Conservation (phyloP, 2,888 invertebrate genomes). For the Mamestra brassicae region DNA sequence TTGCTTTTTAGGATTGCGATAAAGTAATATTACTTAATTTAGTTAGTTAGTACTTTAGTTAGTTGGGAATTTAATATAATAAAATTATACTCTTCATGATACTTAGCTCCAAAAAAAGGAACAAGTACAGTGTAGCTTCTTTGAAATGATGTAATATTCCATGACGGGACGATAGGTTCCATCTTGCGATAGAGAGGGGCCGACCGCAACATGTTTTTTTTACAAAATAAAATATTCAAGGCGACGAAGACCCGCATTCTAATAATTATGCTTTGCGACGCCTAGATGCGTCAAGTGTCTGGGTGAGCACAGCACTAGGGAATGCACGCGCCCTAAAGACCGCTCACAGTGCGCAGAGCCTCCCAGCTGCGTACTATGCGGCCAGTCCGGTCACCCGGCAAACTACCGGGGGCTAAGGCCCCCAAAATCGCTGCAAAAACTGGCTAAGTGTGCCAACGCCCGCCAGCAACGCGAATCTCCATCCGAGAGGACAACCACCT, state of each 20-base stretch:
- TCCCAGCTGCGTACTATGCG: too few species aligned
- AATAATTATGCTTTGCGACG: too few species aligned
- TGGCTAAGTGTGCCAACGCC: too few species aligned
- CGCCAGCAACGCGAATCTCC: too few species aligned
- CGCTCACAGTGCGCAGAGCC: too few species aligned
- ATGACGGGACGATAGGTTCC: neutral
- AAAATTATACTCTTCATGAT: neutral
- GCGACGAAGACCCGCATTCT: neutral
- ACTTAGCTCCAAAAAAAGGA: neutral
- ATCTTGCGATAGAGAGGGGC: neutral
- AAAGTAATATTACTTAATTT: conserved; percentile 28
- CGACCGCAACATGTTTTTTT: neutral
- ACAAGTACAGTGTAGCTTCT: neutral
- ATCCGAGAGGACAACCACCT: too few species aligned
- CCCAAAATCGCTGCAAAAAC: too few species aligned
- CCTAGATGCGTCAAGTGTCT: too few species aligned
- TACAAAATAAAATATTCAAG: neutral
- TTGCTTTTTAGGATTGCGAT: conserved; percentile 32
- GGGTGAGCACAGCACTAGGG: too few species aligned
- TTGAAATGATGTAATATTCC: neutral
- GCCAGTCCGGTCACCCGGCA: too few species aligned
- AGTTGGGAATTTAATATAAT: neutral
- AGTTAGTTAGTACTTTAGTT: neutral
- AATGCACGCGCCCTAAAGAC: too few species aligned
- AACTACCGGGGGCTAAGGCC: too few species aligned